Evolutionary conservation across 2,888 invertebrate genomes (phyloP).

Genomic region (Polydrusus pterygomalis): DNA sequence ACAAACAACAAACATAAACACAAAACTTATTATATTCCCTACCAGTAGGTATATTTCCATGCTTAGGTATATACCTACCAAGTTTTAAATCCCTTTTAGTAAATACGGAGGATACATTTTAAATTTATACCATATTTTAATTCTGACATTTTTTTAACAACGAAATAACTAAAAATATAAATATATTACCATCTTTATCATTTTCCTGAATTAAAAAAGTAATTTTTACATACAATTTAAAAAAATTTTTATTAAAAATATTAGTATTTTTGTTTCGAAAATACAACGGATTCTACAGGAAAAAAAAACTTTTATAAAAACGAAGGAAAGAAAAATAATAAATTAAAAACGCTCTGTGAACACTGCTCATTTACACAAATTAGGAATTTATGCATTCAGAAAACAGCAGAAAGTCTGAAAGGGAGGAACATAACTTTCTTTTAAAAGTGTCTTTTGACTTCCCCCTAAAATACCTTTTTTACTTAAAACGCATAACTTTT

Average conservation of each 20-base stretch:
- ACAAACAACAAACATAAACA: too few relatives aligned
- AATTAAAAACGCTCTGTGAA: conserved; percentile 39
- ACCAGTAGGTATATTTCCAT: too few relatives aligned
- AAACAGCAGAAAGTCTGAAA: conserved; percentile 31
- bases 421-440: conserved; percentile 41
- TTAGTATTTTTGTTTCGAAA: conserved; percentile 6
- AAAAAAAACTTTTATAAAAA: conserved; percentile 13
- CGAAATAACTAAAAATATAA: too few relatives aligned
- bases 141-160: too few relatives aligned
- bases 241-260: neutral
- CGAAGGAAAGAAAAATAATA: conserved; percentile 6
- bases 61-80: too few relatives aligned
- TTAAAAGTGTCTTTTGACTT: conserved; percentile 42
- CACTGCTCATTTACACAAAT: conserved; percentile 45
- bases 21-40: too few relatives aligned
- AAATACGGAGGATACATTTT: too few relatives aligned
- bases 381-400: conserved; percentile 45
- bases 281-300: neutral
- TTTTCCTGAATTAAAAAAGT: too few relatives aligned
- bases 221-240: too few relatives aligned
- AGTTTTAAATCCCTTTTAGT: too few relatives aligned
- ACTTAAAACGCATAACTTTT: conserved; percentile 33
- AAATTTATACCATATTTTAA: too few relatives aligned
- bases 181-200: too few relatives aligned
- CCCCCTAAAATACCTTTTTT: conserved; percentile 38